These are phyloP conservation scores for Chauna torquata DNA, from an alignment of 2,113 vertebrate species.

Conservation along the genomic window DNA sequence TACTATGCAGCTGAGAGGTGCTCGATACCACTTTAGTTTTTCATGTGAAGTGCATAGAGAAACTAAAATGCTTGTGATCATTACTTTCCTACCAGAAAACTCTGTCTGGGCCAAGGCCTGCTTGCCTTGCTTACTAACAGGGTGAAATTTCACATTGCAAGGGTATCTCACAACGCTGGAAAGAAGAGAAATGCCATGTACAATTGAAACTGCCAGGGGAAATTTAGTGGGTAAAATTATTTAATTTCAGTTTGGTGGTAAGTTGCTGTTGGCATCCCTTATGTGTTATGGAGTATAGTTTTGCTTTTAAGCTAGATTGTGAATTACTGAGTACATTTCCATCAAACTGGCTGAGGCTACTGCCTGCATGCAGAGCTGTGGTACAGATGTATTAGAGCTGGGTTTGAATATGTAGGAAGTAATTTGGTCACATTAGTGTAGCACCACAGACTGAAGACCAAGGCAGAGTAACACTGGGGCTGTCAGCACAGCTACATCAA, in stretches of 20 bases:
- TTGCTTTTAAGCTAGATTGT: not conserved
- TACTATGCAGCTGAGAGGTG: not conserved
- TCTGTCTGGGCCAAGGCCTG: not conserved
- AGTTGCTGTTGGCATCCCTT: not conserved
- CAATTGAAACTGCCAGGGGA: not conserved
- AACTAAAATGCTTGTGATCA: not conserved
- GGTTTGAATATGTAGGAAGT: not conserved
- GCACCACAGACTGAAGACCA: not conserved
- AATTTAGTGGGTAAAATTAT: not conserved
- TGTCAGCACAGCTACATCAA: not conserved
- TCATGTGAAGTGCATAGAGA: not conserved
- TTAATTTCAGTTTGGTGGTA: not conserved
- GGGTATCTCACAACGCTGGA: not conserved
- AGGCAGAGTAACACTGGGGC: not conserved
- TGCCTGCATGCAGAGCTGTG: accelerated
- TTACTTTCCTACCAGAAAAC: not conserved
- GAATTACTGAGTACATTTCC: not conserved
- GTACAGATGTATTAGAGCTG: not conserved
- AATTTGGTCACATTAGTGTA: not conserved
- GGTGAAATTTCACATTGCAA: not conserved
- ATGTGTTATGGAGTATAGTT: not conserved
- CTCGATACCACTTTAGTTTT: not conserved
- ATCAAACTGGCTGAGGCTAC: not conserved
- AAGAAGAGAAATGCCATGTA: accelerated
- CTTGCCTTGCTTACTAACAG: not conserved